phyloP scores from a whole-genome alignment of 2,888 invertebrate species.

The Xiphydria camelus region DNA sequence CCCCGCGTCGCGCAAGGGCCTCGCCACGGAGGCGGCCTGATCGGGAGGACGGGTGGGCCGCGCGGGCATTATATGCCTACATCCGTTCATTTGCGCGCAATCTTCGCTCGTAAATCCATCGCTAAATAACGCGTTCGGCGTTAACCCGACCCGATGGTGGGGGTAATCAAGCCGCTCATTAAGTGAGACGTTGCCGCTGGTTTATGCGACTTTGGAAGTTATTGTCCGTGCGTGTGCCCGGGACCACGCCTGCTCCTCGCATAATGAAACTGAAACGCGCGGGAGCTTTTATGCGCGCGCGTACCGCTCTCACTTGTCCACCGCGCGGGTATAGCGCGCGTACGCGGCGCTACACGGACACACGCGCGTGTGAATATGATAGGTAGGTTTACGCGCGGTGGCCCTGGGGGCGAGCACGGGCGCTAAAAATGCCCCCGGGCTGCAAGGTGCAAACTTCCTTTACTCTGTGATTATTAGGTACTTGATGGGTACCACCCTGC shows the following conservation, averaged over 20 bases:
- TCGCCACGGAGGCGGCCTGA: no score
- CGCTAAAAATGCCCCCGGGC: no score
- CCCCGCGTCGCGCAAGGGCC: no score
- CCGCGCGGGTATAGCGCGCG: background rate
- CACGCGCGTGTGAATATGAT: no score
- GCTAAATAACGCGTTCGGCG: constrained; percentile 40
- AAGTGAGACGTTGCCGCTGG: constrained; percentile 44
- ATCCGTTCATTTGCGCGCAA: constrained; percentile 33
- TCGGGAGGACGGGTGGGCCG: no score
- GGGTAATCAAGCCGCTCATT: constrained; percentile 45
- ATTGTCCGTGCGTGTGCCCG: constrained; percentile 42
- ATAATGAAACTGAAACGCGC: constrained; percentile 39
- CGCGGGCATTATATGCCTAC: constrained; percentile 15
- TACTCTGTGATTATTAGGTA: constrained; percentile 9
- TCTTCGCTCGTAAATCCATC: constrained; percentile 45
- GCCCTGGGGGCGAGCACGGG: no score
- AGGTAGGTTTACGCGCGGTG: no score
- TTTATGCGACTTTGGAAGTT: constrained; percentile 46
- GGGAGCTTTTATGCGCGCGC: constrained; percentile 12
- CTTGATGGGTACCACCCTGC: no score
- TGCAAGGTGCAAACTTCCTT: constrained; percentile 2
- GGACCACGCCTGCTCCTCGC: constrained; percentile 39
- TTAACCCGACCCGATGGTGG: constrained; percentile 23
- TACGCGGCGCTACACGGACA: background rate
- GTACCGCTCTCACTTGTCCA: background rate